Conservation (phyloP, 2,797 vertebrate genomes). For the Gymnocypris eckloni region DNA sequence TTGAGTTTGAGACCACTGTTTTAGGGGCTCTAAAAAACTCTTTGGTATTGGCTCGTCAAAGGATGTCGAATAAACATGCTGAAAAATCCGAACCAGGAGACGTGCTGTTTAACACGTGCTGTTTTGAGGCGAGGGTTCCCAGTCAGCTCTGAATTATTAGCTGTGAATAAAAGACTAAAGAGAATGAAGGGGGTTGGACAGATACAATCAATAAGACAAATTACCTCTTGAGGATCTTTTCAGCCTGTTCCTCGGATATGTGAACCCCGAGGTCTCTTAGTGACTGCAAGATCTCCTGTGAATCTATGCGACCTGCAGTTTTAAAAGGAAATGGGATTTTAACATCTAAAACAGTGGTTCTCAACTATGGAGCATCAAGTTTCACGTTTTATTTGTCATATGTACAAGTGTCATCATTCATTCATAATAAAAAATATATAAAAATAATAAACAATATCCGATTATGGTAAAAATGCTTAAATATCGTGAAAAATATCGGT, state of each 20-base stretch:
- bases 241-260: conserved; percentile 95
- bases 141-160: neutral
- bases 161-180: neutral
- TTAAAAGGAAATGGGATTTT: neutral
- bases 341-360: neutral
- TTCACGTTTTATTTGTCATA: too few species aligned
- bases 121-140: neutral
- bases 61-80: neutral
- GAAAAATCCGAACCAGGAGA: neutral
- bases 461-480: too few species aligned
- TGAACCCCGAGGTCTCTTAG: conserved; percentile 93
- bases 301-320: conserved; percentile 87
- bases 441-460: too few species aligned
- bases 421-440: too few species aligned
- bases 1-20: too few species aligned
- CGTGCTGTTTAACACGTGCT: neutral
- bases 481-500: too few species aligned
- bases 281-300: conserved; percentile 96
- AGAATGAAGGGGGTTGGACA: neutral
- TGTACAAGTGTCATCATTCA: too few species aligned
- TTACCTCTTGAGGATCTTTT: conserved; percentile 94
- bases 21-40: neutral
- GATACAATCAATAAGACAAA: conserved; percentile 44
- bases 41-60: neutral
- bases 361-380: neutral